Evolutionary conservation across 1,140 invertebrate genomes (phyloP).

Genomic region (Drosophila parvula): DNA sequence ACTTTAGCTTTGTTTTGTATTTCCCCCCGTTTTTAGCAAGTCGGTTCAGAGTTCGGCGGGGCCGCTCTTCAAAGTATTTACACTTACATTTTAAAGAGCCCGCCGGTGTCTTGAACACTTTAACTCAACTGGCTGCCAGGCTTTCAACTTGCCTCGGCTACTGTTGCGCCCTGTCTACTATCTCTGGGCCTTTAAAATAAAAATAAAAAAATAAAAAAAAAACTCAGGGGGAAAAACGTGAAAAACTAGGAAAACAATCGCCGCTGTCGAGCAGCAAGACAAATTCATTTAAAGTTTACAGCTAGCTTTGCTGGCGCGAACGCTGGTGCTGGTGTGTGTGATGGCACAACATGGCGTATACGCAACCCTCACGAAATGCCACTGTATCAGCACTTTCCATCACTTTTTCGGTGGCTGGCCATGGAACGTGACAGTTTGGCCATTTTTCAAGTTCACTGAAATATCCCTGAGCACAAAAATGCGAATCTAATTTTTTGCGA

Average conservation of each 20-base stretch:
- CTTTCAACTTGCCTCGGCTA: conserved; percentile 16
- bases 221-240: conserved; percentile 2
- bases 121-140: conserved; percentile 9
- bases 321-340: conserved; percentile 3
- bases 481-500: conserved; percentile 71
- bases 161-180: conserved; percentile 24
- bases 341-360: conserved; percentile 59
- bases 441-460: conserved; percentile 65
- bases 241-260: conserved; percentile 22
- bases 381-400: conserved; percentile 58
- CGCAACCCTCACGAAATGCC: conserved; percentile 50
- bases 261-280: conserved; percentile 30
- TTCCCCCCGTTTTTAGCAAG: conserved; percentile 10
- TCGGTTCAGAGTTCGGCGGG: conserved; percentile 12
- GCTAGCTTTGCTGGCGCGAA: background rate
- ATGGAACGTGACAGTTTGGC: conserved; percentile 70
- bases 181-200: conserved; percentile 27
- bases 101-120: conserved; percentile 28
- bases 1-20: conserved; percentile 19
- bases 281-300: conserved; percentile 69
- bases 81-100: conserved; percentile 21
- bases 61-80: conserved; percentile 5
- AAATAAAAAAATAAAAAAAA: conserved; percentile 10
- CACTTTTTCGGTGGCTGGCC: conserved; percentile 41
- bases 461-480: conserved; percentile 29